Conservation (phyloP, 2,113 vertebrate species). For the Acinonyx jubatus region DNA sequence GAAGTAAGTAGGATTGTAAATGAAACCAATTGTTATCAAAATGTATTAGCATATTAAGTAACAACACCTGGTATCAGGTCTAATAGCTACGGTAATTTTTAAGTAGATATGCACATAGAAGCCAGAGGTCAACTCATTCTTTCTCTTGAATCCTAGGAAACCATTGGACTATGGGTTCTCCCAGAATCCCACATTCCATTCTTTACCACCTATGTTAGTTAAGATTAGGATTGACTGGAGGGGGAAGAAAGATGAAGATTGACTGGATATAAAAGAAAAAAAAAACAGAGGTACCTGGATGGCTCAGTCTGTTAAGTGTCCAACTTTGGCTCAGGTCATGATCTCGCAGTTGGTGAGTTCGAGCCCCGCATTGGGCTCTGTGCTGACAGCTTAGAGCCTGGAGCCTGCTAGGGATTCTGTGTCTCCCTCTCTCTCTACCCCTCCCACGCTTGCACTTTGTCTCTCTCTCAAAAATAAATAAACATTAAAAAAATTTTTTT, state of each 20-base stretch:
- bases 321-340: too few relatives aligned
- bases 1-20: not conserved
- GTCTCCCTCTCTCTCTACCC: too few relatives aligned
- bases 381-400: too few relatives aligned
- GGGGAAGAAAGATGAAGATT: not conserved
- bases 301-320: too few relatives aligned
- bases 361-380: too few relatives aligned
- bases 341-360: too few relatives aligned
- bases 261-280: not conserved
- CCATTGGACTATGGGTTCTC: not conserved
- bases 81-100: not conserved
- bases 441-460: accelerated
- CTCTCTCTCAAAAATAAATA: too few relatives aligned
- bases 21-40: not conserved
- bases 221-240: not conserved
- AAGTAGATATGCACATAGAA: not conserved
- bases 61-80: not conserved
- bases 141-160: not conserved
- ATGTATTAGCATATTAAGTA: not conserved
- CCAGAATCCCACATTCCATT: not conserved
- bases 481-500: too few relatives aligned
- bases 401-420: too few relatives aligned
- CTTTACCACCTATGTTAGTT: not conserved
- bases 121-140: not conserved
- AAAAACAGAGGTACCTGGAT: not conserved